Base-by-base conservation (phyloP, 2,113 vertebrate species). In the Corapipo altera region DNA sequence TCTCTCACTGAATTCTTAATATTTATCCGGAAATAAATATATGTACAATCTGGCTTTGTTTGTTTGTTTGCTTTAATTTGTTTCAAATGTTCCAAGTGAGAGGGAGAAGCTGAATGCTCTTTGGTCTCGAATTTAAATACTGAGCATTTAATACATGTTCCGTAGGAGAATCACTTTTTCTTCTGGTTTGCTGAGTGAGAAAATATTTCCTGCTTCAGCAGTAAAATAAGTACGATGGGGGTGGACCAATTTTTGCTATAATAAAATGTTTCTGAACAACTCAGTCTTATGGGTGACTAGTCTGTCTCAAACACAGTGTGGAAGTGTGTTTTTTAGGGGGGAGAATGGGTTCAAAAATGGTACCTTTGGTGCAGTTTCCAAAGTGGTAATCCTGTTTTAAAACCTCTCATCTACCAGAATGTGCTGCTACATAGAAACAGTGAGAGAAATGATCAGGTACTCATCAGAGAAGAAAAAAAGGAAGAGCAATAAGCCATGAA, bases 51-150 rank as follows among this genome's bases (percentile, higher is more conserved):
- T 95, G 89, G 32, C 74, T 91, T 87, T 33, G 52, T 81, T 91
- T 93, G 51, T 96, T 95, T 96, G 55, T 62, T 94, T 92, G 58
- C 49, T 33, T 76, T 83, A 58, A 83, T 87, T 76, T 73, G 8
- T 88, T 95, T 95, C 55, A 58, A 59, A 23, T 86, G 26, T 43
- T 92, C 61, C 57, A 75, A 89, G 5, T 65, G 28, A 78, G 62
- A 61, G 32, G 21, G 37, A 78, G 44, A 61, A 88, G 28, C 65
- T 44, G 75, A 85, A 69, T 87, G 52, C 37, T 88, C 28, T 85
- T 87, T 62, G 61, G 65, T 77, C 35, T 91, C 33, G 12, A 85
- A 58, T 89, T 59, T 65, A 65, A 87, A 52, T 72, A 52, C 20
- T 30, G 22, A 85, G 18, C 35, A 39, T 75, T 85, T 76, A 41